Base-by-base conservation (phyloP, 2,797 vertebrate species). In the Rallus crepitans region DNA sequence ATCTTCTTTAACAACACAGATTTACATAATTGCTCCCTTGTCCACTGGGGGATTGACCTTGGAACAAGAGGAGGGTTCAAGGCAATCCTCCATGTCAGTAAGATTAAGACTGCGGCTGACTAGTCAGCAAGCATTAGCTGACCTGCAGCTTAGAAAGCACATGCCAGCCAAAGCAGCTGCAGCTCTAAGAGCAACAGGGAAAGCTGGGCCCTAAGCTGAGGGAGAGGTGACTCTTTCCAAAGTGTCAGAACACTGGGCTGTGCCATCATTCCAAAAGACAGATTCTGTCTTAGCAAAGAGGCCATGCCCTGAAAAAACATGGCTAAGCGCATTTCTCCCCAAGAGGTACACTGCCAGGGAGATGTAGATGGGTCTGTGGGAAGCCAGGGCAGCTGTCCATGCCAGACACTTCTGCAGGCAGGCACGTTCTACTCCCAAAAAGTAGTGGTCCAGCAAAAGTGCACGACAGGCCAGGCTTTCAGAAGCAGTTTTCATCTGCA, bases 41-140 rank as follows among this genome's bases (percentile, higher is more conserved):
- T 90, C 86, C 30, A 23, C 45, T 57, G 71, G 64, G 80, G 88
- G 80, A 92, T 65, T 93, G 88, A 95, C 90, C 95, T 96, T 94
- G 91, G 53, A 93, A 57, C 57, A 65, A 78, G 45, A 94, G 77
- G 80, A 91, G 53, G 6, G 50, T 90, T 94, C 61, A 72, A 82
- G 71, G 86, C 92, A 94, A 89, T 96, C 89, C 64, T 94, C n/a
- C 19, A 4, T 87, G 83, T 87, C 86, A 92, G 71, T 81, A 52
- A 94, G 95, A 96, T 96, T 96, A 95, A 92, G 95, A 65, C 69
- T 2, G 11, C 69, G 75, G 80, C 88, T 85, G 94, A 77, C 78
- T 94, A 75, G 83, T 87, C 83, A 92, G 89, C 37, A 70, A 78
- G 86, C 75, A 68, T 93, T 95, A 94, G 81, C 75, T 89, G 83